Percentiles rank a stretch among this genome's conserved stretches.
Evolutionary conservation across 2,797 vertebrate genomes (phyloP).

Genomic region (Anableps anableps): DNA sequence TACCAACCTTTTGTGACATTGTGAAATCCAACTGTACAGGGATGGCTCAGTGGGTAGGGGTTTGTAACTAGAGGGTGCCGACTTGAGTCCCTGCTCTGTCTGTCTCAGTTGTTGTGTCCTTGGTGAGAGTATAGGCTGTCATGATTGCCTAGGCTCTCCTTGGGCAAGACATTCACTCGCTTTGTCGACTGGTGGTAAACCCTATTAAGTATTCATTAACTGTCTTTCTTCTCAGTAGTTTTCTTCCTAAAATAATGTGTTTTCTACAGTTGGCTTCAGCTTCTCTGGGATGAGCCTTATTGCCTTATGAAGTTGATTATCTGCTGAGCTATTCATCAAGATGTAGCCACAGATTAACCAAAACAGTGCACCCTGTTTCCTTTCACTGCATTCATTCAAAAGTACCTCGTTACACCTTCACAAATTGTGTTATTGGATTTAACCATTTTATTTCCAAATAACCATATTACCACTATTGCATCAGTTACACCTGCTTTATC

Average conservation of each 20-base stretch:
- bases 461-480: background rate
- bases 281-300: conserved; percentile 32
- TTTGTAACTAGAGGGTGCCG: no score
- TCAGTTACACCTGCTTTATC: background rate
- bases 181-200: background rate
- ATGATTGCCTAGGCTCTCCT: no score
- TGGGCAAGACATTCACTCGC: no score
- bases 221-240: conserved; percentile 8
- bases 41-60: background rate
- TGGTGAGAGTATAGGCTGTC: no score
- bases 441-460: background rate
- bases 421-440: background rate
- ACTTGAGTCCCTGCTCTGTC: no score
- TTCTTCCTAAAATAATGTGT: conserved; percentile 20
- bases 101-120: no score
- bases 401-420: background rate
- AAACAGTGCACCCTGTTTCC: conserved; percentile 11
- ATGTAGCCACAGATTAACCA: conserved; percentile 29
- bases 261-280: conserved; percentile 20
- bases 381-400: conserved; percentile 19
- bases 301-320: conserved; percentile 53
- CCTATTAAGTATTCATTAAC: background rate
- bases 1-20: background rate
- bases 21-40: background rate
- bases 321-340: conserved; percentile 52